Base-by-base conservation (phyloP, 2,113 vertebrate species). In the Gasterosteus aculeatus region DNA sequence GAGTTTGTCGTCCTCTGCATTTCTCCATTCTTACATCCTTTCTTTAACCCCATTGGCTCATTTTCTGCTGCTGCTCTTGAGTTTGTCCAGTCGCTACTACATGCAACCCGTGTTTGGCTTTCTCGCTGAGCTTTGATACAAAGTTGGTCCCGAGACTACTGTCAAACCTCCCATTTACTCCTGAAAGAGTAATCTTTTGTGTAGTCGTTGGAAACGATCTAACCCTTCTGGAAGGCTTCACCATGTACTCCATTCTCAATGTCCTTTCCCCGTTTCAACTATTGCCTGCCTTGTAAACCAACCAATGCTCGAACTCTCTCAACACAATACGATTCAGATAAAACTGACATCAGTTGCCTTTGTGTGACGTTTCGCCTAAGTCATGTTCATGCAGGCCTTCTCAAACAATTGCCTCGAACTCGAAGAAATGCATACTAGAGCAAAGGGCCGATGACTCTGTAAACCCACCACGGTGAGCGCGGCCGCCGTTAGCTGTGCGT, bases 401-500 rank as follows among this genome's bases (percentile, higher is more conserved):
- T 16, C 26, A 75, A 62, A 62, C 19, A 31, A 41, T 71, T 54
- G n/a, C 42, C 22, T 61, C 71, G 22, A 79, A 80, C 22, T 10
- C 53, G 22, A 47, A 68, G 19, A 82, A 75, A 69, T 73, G 29
- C 47, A 49, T 53, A 14, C 44, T 29, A 39, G 19, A 83, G 66
- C 18, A 51, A 75, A 58, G 49, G 19, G 64, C 66, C 10, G 15
- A 74, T 80, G 26, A 85, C 69, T 79, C 35, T 57, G 41, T 57
- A 41, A 53, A 49, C 46, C 15, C 64, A 12, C 35, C 61, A 59
- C 26, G 69, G 61, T 22, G 56, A 73, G 74, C 74, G 81, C 85
- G 66, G 64, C 83, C 72, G 54, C 74, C 77, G 64, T 65, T 70
- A 73, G 80, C 65, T 71, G 38, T 84, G 71, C 75, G 83, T 53